Base-by-base conservation (phyloP, 2,888 invertebrate genomes). In the Diloba caeruleocephala region DNA sequence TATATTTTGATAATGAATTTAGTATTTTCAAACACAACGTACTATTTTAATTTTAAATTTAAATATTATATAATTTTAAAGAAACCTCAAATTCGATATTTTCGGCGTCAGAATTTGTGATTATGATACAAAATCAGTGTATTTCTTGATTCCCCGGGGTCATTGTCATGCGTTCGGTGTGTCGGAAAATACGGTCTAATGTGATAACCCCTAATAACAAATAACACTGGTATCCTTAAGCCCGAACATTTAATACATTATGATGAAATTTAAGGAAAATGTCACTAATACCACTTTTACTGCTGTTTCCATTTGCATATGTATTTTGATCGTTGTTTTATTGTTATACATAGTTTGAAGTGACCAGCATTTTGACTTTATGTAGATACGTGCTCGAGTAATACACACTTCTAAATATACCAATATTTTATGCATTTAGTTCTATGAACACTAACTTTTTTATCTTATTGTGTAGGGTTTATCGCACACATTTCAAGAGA, bases 231-330 rank as follows among this genome's bases (percentile, higher is more conserved):
- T 63, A 51, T 61, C 54, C 41, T 49, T 50, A 33, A 31, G 43
- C 19, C n/a, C 37, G 38, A 54, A 52, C 52, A 63, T 62, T 55
- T 26, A 34, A 54, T 60, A 50, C 29, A n/a, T 49, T 54, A 65
- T 31, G 50, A 32, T 31, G 49, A 63, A 54, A 66, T 54, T 60
- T 50, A 53, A 53, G 53, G 59, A 59, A 63, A 68, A 61, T 57
- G 56, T 54, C 43, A 54, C 46, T 31, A 54, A 50, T 70, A 66
- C 32, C 37, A 56, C 39, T 51, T 66, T 62, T 71, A 57, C 60
- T 66, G 71, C 45, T 58, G 17, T 25, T 19, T 17, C 42, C 17
- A 62, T 74, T 74, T 69, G 62, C 58, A 72, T 73, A 50, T 60
- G 56, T 71, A 37, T 60, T 51, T 62, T 53, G 39, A 37, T 52